phyloP scores from a whole-genome alignment of 2,888 invertebrate species.

The Thymelicus sylvestris region DNA sequence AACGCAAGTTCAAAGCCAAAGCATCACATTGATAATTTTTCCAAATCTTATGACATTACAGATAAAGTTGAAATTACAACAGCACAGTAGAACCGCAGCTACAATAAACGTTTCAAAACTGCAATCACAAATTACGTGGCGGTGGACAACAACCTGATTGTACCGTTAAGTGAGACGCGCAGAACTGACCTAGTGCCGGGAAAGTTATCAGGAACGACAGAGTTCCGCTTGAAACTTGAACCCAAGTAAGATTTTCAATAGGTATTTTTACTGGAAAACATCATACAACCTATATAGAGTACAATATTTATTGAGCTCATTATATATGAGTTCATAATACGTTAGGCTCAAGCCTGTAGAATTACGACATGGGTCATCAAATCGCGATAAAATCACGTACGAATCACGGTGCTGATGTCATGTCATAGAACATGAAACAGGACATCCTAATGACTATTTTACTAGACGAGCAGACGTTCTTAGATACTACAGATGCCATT shows the following conservation, averaged over 20 bases:
- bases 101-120: slow-evolving; percentile 74
- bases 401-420: slow-evolving; percentile 64
- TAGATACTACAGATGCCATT: slow-evolving; percentile 45
- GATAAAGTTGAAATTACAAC: slow-evolving; percentile 57
- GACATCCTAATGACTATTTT: slow-evolving; percentile 57
- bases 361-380: slow-evolving; percentile 48
- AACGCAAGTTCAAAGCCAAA: slow-evolving; percentile 68
- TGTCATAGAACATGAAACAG: slow-evolving; percentile 52
- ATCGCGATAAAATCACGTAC: slow-evolving; percentile 53
- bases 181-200: slow-evolving; percentile 84
- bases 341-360: neutral
- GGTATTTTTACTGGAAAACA: neutral
- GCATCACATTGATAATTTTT: slow-evolving; percentile 34
- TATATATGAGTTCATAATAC: neutral
- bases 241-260: slow-evolving; percentile 14
- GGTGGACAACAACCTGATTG: slow-evolving; percentile 78
- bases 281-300: neutral
- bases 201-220: slow-evolving; percentile 77
- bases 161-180: slow-evolving; percentile 81
- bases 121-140: slow-evolving; percentile 79
- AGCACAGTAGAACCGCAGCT: slow-evolving; percentile 49
- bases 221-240: slow-evolving; percentile 62
- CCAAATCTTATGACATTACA: slow-evolving; percentile 49
- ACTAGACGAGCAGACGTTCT: slow-evolving; percentile 51
- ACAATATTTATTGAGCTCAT: neutral